Base-by-base conservation (phyloP, 2,113 vertebrate genomes). In the Paracyprichromis sp. region DNA sequence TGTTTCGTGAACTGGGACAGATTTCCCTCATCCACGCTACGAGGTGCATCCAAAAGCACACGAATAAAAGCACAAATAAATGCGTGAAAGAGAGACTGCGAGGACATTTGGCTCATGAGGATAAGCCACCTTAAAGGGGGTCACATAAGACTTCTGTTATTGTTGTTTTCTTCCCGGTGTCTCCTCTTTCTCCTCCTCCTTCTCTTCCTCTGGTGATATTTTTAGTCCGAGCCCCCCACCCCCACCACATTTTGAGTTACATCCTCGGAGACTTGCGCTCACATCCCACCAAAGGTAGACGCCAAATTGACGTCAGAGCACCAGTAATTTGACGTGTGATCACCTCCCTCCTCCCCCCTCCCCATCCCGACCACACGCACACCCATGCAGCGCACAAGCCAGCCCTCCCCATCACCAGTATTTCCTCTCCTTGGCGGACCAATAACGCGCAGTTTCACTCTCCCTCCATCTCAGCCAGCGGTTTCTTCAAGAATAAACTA, bases 321-420 rank as follows among this genome's bases (percentile, higher is more conserved):
- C 92, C 96, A 96, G 97, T 97, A 96, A 97, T 97, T 96, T 98
- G 98, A 98, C 98, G 97, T 97, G 97, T 96, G 95, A 96, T 95
- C 97, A 7, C 47, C 83, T 43, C 69, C 38, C 69, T 16, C 69
- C 3, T 26, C 69, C 40, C 36, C 4, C 69, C 40, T 45, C 40
- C 71, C 43, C 61, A 57, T 78, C 71, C n/a, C 96, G 95, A 96
- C 92, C 95, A 94, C 93, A 86, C 86, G 53, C 80, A 19, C 61
- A 34, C 73, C 11, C 24, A 50, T 29, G 9, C 83, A 71, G 34
- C 57, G 16, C 66, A 59, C 91, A 66, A 14, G 50, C 7, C 83
- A 83, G 66, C 91, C 90, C 91, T 83, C 83, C 88, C 90, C 61
- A 73, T 85, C 90, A 80, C 31, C 89, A 92, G 71, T 76, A 80